Base-by-base conservation (phyloP, 2,888 invertebrate species). In the Caenorhabditis afra region DNA sequence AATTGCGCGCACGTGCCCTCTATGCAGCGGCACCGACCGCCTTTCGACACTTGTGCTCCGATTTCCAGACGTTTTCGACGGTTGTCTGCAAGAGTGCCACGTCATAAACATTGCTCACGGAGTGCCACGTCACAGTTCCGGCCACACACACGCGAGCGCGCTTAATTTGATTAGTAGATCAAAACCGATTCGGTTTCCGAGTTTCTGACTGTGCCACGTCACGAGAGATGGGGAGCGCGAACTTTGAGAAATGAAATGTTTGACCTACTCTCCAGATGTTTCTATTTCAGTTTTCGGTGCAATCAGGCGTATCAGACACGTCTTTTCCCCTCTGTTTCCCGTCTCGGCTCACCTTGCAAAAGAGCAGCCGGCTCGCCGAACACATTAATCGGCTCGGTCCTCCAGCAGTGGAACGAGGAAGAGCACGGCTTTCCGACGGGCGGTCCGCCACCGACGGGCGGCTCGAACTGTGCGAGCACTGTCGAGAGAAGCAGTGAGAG, bases 341-440 rank as follows among this genome's bases (percentile, higher is more conserved):
- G n/a, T n/a, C n/a, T n/a, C n/a, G n/a, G 20, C 74, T 49, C 20
- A 74, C 79, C 68, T 55, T 70, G 59, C 52, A 64, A n/a, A n/a
- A n/a, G 45, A 47, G 62, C 61, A 3, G 71, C 57, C 14, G 83
- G 83, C 66, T 77, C 76, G 22, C 83, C 83, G 58, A 71, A 71
- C n/a, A 45, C 53, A 50, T 81, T 75, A 39, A 83, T 59, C 14
- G 83, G 81, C 53, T 83, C 83, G 49, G 83, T 76, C 67, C 83
- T 61, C 83, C 83, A 83, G 62, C 83, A 83, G 58, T 83, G 81
- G 71, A 79, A 83, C 52, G 81, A 78, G 10, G 83, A 79, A 35
- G 59, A 47, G 70, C 83, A 83, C 53, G 81, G 79, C 59, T 83
- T 83, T 14, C 83, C 83, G 29, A 29, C 29, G 49, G 62, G 59